Base-by-base conservation (phyloP, 2,113 vertebrate genomes). In the Sialia sialis region DNA sequence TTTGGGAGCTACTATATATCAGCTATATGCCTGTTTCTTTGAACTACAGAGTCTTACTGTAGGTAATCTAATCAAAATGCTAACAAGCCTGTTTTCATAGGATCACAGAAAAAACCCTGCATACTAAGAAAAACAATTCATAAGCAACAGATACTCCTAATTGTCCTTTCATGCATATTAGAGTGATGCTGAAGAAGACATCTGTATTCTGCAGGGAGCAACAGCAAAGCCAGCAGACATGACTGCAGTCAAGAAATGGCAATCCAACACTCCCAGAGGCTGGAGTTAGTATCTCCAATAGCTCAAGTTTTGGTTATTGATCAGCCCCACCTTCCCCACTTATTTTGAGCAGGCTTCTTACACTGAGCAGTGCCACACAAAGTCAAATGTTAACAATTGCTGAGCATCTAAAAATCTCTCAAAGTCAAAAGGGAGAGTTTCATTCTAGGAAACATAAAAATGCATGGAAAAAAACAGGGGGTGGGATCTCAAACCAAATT, bases 41-140 rank as follows among this genome's bases (percentile, higher is more conserved):
- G 56, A 90, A 87, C 69, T 66, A 48, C 6, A 9, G 5, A 41
- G 20, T 36, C 76, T 69, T 82, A 52, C 52, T 83, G 55, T 25
- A 78, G 51, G 18, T 84, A 76, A 93, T 80, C 90, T 88, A 95
- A 96, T 91, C 51, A 92, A 87, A 94, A 69, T 69, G n/a, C 84
- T 69, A 86, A 77, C 30, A 54, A 73, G 54, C 14, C 20, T 38
- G 44, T 68, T 93, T 91, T 89, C 72, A 64, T 67, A 56, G 34
- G 34, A 86, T 70, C 79, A 83, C 34, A 79, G 58, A 32, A 76
- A 82, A 74, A 48, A 0, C 3, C 9, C 29, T 43, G 23, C 34
- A 55, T 32, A 36, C 76, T 39, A 74, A 58, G 59, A 83, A 85
- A 84, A 43, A 34, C 14, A 69, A 66, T 30, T 3, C 12, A 36